Percentiles rank a stretch among this genome's conserved stretches.
Evolutionary conservation across 2,797 vertebrate species (phyloP).

Genomic region (Myripristis murdjan): DNA sequence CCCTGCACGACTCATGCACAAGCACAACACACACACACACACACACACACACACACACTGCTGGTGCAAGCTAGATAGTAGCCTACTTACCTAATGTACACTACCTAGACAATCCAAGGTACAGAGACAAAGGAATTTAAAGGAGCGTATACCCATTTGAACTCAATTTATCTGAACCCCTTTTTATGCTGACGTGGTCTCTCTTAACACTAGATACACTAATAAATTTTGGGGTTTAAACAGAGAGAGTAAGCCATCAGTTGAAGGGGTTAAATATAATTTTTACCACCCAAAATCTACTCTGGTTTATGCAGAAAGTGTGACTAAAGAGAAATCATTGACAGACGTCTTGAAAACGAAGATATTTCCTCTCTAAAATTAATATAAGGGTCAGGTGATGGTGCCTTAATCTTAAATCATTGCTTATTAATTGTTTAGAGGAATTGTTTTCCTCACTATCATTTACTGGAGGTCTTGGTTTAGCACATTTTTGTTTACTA

Average conservation of each 20-base stretch:
- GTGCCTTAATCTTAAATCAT: not conserved
- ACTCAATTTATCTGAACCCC: too few species aligned
- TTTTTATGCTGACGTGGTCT: not conserved
- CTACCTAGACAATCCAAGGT: not conserved
- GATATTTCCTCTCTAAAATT: too few species aligned
- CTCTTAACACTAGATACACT: too few species aligned
- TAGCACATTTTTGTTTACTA: not conserved
- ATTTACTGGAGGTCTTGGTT: too few species aligned
- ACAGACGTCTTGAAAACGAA: too few species aligned
- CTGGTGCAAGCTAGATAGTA: slow-evolving; percentile 7
- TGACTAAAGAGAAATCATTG: too few species aligned
- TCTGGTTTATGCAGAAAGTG: too few species aligned
- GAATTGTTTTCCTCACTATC: not conserved
- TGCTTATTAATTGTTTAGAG: not conserved
- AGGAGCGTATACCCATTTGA: not conserved
- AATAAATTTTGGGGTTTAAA: not conserved
- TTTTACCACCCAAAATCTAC: too few species aligned
- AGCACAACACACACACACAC: slow-evolving; percentile 30
- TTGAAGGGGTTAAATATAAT: too few species aligned
- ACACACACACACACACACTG: not conserved
- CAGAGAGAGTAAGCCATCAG: not conserved
- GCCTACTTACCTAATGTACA: not conserved
- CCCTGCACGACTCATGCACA: slow-evolving; percentile 56
- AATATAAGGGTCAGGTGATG: too few species aligned
- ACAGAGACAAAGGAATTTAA: not conserved